Base-by-base conservation (phyloP, 2,797 vertebrate species). In the Hirundo rustica region DNA sequence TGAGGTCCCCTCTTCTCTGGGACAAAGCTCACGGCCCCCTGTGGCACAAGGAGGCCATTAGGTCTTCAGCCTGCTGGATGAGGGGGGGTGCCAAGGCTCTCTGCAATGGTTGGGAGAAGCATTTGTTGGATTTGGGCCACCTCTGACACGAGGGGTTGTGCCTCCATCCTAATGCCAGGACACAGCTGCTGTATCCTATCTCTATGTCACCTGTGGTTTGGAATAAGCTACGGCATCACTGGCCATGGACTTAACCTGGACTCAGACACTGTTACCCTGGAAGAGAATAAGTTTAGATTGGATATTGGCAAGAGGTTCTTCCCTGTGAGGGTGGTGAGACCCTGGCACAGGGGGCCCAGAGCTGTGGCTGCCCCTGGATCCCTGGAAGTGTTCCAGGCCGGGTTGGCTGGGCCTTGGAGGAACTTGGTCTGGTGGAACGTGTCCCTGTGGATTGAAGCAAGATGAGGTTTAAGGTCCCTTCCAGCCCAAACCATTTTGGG, bases 211-310 rank as follows among this genome's bases (percentile, higher is more conserved):
- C 6, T 11, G 45, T 32, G 45, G 10, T 48, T 78, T 79, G 54
- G 42, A 34, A 73, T 55, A 40, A 82, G 15, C 22, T 47, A 40
- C 22, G 58, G 26, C 32, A 66, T 23, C 5, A 0, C 3, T 6
- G 1, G 42, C 25, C 61, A 72, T 2, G 9, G 48, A 12, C 21
- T 47, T 40, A 16, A 53, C 61, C 26, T 11, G 17, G 10, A n/a
- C 21, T 64, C 54, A 8, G 44, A 26, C 0, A 2, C 11, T 5
- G 0, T 54, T 74, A 34, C 1, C 7, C 23, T 38, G n/a, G 16
- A 25, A 57, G 10, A 57, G 10, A 57, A 48, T 16, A 38, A 25
- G 8, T 55, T 70, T 62, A 55, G 42, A 40, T 16, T 4, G 17
- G 36, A 38, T 64, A 45, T 16, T 64, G 64, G 65, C 36, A 57